phyloP scores from a whole-genome alignment of 1,140 invertebrate species.

The Brachionus manjavacas region DNA sequence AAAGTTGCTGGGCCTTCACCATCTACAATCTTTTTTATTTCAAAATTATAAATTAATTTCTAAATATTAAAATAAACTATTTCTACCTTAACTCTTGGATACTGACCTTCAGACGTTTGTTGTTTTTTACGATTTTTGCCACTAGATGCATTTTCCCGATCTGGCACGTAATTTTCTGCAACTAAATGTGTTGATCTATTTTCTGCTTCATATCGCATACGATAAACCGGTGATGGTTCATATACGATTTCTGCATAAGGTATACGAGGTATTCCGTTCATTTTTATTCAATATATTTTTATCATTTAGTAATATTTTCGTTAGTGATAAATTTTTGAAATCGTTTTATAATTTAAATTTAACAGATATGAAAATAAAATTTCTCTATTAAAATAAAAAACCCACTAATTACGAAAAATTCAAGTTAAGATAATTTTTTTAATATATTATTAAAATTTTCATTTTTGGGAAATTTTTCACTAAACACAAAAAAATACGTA shows the following conservation, averaged over 20 bases:
- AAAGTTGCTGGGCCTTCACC: constrained; percentile 4
- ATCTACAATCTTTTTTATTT: not conserved
- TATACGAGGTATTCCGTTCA: not conserved
- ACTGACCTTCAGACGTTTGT: not conserved
- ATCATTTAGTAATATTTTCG: too few species aligned
- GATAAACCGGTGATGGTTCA: not conserved
- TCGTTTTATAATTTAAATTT: too few species aligned
- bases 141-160: not conserved
- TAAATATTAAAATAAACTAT: not conserved
- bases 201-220: constrained; percentile 33
- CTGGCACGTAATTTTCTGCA: not conserved
- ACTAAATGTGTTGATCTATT: not conserved
- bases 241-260: not conserved
- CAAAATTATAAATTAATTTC: not conserved
- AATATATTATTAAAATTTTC: not conserved
- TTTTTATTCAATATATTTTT: not conserved
- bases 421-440: not conserved
- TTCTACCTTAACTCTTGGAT: not conserved
- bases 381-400: not conserved
- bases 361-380: not conserved
- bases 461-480: not conserved
- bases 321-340: too few species aligned
- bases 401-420: not conserved
- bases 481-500: not conserved
- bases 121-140: not conserved